Conservation (phyloP, 2,113 vertebrate species). For the Arothron firmamentum region DNA sequence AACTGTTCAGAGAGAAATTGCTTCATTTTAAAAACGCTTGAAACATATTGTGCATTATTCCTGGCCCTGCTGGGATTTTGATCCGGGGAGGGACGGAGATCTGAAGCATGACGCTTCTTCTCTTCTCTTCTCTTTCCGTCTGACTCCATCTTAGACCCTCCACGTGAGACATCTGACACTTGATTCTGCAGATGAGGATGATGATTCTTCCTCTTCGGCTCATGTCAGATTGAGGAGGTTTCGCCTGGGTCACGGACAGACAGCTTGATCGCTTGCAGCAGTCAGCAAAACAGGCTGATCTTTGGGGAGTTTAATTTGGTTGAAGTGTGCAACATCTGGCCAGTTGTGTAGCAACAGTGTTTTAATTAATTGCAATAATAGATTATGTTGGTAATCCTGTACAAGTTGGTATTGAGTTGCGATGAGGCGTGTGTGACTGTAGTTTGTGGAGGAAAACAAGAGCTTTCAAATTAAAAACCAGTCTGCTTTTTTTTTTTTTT, state of each 20-base stretch:
- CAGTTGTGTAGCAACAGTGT: not conserved
- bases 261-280: not conserved
- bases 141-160: constrained; percentile 2
- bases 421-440: no score
- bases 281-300: not conserved
- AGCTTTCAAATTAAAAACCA: no score
- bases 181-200: not conserved
- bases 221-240: not conserved
- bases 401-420: no score
- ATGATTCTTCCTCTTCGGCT: not conserved
- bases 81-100: no score
- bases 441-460: no score
- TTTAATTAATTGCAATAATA: not conserved
- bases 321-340: not conserved
- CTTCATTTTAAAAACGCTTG: not conserved
- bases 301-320: not conserved
- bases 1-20: no score
- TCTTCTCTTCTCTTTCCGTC: not conserved
- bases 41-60: not conserved
- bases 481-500: no score
- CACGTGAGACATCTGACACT: not conserved
- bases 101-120: not conserved
- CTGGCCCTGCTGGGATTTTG: not conserved
- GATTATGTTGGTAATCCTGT: no score
- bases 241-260: not conserved